Base-by-base conservation (phyloP, 1,140 invertebrate genomes). In the Scaptodrosophila lebanonensis region DNA sequence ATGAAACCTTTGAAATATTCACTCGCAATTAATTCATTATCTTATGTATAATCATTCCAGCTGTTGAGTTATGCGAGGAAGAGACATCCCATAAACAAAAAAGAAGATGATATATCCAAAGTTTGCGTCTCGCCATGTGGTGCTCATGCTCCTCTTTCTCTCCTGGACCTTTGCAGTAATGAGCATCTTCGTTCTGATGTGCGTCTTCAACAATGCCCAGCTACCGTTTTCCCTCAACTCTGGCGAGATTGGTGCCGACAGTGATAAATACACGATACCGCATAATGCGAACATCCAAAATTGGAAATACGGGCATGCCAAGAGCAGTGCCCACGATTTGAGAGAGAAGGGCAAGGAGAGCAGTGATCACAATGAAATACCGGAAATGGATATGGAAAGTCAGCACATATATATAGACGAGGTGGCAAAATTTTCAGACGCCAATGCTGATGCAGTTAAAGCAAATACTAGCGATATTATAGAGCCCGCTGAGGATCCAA, bases 331-430 rank as follows among this genome's bases (percentile, higher is more conserved):
- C 22, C 5, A 52, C 17, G 38, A 32, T n/a, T 8, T 11, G 13
- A 18, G 33, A 9, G 29, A 44, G 13, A 6, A 43, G 18, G 5
- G 15, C 4, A 16, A 43, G 6, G 25, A 48, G 8, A 29, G 5
- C 9, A 6, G 5, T 29, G 27, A 6, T 9, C 5, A 29, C 9
- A 9, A 29, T 29, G 27, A 29, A 9, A 9, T 6, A 9, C n/a
- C n/a, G n/a, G n/a, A n/a, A n/a, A n/a, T n/a, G n/a, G n/a, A n/a
- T n/a, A n/a, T n/a, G n/a, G n/a, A n/a, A n/a, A n/a, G n/a, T n/a
- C 42, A 44, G 25, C 42, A 20, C 9, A 44, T 44, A 29, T 44
- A 44, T 15, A 44, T 44, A 15, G 42, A 44, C 25, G 42, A 44
- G 3, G 20, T 16, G n/a, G n/a, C n/a, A n/a, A n/a, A n/a, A n/a